Evolutionary conservation across 2,888 invertebrate genomes (phyloP).

Genomic region (Coleophora flavipennella): DNA sequence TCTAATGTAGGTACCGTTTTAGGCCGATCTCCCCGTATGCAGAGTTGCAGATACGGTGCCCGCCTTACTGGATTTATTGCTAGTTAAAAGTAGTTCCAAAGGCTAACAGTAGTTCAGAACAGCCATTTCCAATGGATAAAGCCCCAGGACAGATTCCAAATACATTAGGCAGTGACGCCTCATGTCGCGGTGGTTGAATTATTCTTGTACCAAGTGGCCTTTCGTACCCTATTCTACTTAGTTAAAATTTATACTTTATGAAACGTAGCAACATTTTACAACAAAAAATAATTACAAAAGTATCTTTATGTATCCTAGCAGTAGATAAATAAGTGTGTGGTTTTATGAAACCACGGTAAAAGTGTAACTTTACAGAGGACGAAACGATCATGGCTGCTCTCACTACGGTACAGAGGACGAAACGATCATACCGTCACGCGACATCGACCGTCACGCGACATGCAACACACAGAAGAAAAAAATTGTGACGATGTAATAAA

Average conservation of each 20-base stretch:
- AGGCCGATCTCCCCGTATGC: constrained; percentile 42
- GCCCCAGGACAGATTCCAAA: constrained; percentile 66
- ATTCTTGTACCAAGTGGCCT: too few species aligned
- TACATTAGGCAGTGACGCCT: constrained; percentile 59
- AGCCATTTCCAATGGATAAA: constrained; percentile 69
- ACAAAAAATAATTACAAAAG: background rate
- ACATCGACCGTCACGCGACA: too few species aligned
- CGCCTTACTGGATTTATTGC: constrained; percentile 65
- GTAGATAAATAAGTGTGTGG: too few species aligned
- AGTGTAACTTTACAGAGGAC: too few species aligned
- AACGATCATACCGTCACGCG: too few species aligned
- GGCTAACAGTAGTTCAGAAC: constrained; percentile 64
- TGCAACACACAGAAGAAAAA: background rate
- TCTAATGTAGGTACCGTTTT: constrained; percentile 15
- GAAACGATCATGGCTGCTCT: too few species aligned
- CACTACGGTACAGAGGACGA: too few species aligned
- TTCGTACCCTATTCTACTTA: too few species aligned
- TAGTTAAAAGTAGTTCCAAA: constrained; percentile 66
- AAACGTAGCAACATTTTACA: background rate
- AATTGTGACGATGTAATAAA: background rate
- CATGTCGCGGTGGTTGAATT: constrained; percentile 5
- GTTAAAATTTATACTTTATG: background rate
- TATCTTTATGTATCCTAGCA: too few species aligned
- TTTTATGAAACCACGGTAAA: too few species aligned
- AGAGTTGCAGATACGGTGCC: constrained; percentile 45